These are phyloP conservation scores for Enteromius fasciolatus DNA, from an alignment of 2,797 vertebrate species.

Conservation along the genomic window DNA sequence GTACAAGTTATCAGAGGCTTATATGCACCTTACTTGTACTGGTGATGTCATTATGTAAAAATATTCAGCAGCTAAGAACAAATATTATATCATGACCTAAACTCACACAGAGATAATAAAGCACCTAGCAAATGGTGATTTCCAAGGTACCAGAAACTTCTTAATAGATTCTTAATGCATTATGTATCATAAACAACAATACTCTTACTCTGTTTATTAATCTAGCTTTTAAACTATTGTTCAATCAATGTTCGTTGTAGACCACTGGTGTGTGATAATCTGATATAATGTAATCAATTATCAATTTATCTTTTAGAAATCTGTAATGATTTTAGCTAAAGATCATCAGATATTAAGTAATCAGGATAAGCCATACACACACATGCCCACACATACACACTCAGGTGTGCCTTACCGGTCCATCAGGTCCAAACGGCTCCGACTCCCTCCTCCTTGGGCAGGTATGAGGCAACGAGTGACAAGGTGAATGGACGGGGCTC, in stretches of 20 bases:
- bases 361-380: slow-evolving; percentile 18
- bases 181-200: background rate
- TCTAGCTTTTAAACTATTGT: background rate
- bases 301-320: background rate
- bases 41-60: background rate
- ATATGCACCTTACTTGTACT: background rate
- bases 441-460: slow-evolving; percentile 83
- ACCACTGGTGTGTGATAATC: background rate
- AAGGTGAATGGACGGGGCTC: slow-evolving; percentile 80
- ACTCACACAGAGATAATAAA: slow-evolving; percentile 10
- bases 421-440: slow-evolving; percentile 83
- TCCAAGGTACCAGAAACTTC: background rate
- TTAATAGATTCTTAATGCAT: background rate
- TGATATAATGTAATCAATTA: background rate
- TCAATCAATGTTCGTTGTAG: too few relatives aligned
- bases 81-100: background rate
- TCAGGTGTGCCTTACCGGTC: slow-evolving; percentile 81
- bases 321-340: background rate
- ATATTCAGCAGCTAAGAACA: slow-evolving; percentile 1
- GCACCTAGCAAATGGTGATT: background rate
- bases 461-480: slow-evolving; percentile 80
- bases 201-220: background rate
- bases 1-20: background rate
- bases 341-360: slow-evolving; percentile 15
- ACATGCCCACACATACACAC: slow-evolving; percentile 37